These are phyloP conservation scores for Leiothrix lutea DNA, from an alignment of 2,113 vertebrate species.

Conservation along the genomic window DNA sequence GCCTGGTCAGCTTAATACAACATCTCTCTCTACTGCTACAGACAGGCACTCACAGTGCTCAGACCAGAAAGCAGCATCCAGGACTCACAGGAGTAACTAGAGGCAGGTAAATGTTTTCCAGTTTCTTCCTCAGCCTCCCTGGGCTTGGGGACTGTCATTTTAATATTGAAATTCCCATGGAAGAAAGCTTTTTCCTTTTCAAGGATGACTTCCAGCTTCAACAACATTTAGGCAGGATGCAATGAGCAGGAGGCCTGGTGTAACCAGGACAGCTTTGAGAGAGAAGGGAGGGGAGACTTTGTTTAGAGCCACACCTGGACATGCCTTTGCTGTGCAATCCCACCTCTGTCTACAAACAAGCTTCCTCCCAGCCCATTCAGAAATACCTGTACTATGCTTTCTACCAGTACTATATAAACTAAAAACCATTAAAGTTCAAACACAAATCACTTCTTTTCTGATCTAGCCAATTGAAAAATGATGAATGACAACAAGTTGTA, in stretches of 20 bases:
- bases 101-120: background rate
- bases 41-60: rapidly evolving
- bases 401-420: background rate
- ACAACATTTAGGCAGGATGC: background rate
- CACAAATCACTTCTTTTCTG: background rate
- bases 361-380: background rate
- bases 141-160: background rate
- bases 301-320: background rate
- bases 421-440: background rate
- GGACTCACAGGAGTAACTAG: background rate
- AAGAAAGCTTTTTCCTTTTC: background rate
- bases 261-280: background rate
- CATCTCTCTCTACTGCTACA: background rate
- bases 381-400: background rate
- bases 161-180: background rate
- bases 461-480: background rate
- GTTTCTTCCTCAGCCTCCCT: background rate
- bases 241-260: background rate
- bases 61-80: background rate
- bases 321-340: background rate
- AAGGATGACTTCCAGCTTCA: background rate
- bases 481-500: background rate
- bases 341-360: background rate
- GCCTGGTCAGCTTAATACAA: rapidly evolving
- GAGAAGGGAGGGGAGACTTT: rapidly evolving